Evolutionary conservation across 2,797 vertebrate genomes (phyloP).

Genomic region (Mormyrus hasselquistii): DNA sequence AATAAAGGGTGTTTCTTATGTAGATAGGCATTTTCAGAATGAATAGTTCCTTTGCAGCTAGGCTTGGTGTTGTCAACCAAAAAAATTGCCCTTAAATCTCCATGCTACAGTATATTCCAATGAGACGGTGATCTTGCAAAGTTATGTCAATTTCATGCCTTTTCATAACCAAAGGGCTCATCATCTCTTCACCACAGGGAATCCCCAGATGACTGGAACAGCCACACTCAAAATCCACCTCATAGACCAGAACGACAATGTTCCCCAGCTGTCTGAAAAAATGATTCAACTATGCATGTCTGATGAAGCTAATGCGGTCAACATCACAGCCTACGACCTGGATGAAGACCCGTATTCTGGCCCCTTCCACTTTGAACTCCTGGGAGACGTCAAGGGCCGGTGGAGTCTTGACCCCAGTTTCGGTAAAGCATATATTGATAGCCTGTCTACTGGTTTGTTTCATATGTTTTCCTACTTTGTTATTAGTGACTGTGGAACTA

Average conservation of each 20-base stretch:
- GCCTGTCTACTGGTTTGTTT: neutral
- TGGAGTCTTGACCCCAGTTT: constrained; percentile 48
- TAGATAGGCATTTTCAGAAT: neutral
- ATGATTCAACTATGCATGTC: constrained; percentile 45
- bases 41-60: neutral
- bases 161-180: neutral
- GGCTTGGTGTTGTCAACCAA: neutral
- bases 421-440: constrained; percentile 40
- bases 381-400: constrained; percentile 41
- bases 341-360: constrained; percentile 45
- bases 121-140: neutral
- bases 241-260: constrained; percentile 49
- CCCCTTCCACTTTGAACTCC: constrained; percentile 55
- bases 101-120: neutral
- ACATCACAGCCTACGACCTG: constrained; percentile 41
- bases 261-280: constrained; percentile 29
- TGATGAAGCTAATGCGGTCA: constrained; percentile 18
- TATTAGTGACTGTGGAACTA: neutral
- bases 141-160: neutral
- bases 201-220: constrained; percentile 48
- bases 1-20: neutral
- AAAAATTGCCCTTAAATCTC: neutral
- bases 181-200: constrained; percentile 39
- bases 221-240: constrained; percentile 45
- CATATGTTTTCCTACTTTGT: neutral